Evolutionary conservation across 2,888 invertebrate species (phyloP), one percentile per base, ranked within the genome.

Genomic region (Metopia argyrocephala): DNA sequence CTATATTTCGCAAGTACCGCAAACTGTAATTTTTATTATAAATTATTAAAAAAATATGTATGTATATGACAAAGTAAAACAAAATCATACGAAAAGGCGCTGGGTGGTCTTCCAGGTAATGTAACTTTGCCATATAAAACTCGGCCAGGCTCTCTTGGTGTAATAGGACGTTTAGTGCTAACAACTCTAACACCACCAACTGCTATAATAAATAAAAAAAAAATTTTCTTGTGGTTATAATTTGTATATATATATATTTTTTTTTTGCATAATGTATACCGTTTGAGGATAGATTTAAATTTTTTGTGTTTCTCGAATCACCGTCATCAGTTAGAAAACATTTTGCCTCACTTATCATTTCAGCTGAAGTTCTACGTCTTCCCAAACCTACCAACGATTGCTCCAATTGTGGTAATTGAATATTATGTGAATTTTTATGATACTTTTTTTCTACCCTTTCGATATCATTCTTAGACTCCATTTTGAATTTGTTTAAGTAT

Each of bases 131-230:
- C 94, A 90, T 95, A 96, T 7, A 96, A 92, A 18, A 94, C 93
- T 38, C 96, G 92, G 83, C 95, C 94, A 50, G 95, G 94, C 83
- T 96, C 96, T 50, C 95, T 92, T 7, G 96, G 96, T 12, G 97
- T 97, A 89, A 94, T 96, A 6, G 96, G 96, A n/a, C 97, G 92
- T 74, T 95, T 94, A 61, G 96, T 96, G 86, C 94, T 94, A 79
- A 97, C 92, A 56, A 91, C 76, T 18, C 90, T 89, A 28, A 89
- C 88, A 18, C 91, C 91, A 48, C 87, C 87, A 4, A 86, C 87
- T 75, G 61, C 20, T 61, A 66, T 25, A n/a, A 50, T 31, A 68
- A n/a, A n/a, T n/a, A n/a, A n/a, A n/a, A n/a, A n/a, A n/a, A n/a
- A n/a, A n/a, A n/a, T n/a, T n/a, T n/a, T n/a, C n/a, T n/a, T n/a